Base-by-base conservation (phyloP, 2,797 vertebrate species). In the Gymnocypris eckloni region DNA sequence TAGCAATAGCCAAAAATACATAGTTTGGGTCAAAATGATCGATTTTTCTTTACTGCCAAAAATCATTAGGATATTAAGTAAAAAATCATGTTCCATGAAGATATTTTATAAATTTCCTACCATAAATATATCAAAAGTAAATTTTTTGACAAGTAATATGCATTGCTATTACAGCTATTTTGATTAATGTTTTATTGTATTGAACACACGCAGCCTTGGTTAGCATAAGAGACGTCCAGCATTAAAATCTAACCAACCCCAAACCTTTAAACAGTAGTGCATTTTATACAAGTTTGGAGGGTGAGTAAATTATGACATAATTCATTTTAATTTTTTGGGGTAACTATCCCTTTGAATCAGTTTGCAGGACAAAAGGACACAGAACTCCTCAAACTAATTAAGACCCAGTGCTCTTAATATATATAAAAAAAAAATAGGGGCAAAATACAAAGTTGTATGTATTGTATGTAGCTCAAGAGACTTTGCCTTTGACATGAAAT, bases 361-460 rank as follows among this genome's bases (percentile, higher is more conserved):
- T 82, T 72, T 79, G 50, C 15, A 3, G 7, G 41, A 61, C 15
- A 2, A 56, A 89, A 50, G 20, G 45, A 75, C 79, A 86, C 79
- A 71, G 43, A 81, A 87, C 43, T 82, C 77, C 81, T 84, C 76
- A 77, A 67, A 81, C 54, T 33, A 82, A 88, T 84, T 81, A 86
- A 88, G 87, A 87, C 71, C 80, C 79, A 85, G 86, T 84, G 86
- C 81, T 88, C 83, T 86, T 88, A 87, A 86, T 18, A 64, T 82
- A 86, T 39, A 6, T 6, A 16, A 50, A 66, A 84, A 18, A 7
- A 22, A 82, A 72, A 69, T 15, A 45, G 79, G 80, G 77, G 78
- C 77, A 75, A 84, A 90, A 56, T 39, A 61, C 73, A 83, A 83
- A 69, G 86, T 67, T 81, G 67, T 86, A 79, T 73, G 33, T 59